Evolutionary conservation across 2,113 vertebrate species (phyloP), one percentile per base, ranked within the genome.

Genomic region (Plectropomus leopardus): DNA sequence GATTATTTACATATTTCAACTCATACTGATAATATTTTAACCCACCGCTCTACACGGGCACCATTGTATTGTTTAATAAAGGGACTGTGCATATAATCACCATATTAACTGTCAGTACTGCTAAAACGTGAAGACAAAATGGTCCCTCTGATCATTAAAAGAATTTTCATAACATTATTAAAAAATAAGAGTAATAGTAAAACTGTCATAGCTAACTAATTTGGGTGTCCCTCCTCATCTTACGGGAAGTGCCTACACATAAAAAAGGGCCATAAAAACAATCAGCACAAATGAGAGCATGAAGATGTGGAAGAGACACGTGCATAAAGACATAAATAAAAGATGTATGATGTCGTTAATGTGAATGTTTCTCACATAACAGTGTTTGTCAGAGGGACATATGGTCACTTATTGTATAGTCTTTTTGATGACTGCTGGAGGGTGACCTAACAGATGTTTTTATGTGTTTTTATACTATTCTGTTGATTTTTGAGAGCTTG

Each of bases 191-290:
- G 34, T 10, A n/a, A 34, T 30, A 34, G 34, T 67, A 53, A 74
- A 80, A 51, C 30, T 50, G 53, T 59, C 68, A 23, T 5, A 23
- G n/a, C 50, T 30, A 34, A 47, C 6, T 74, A 11, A 54, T 55
- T 45, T 64, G 30, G 40, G 9, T 15, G 1, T 23, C 45, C 3
- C 5, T 54, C 5, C 53, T 61, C 21, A 11, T 9, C 13, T 60
- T 13, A 55, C n/a, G 24, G 51, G 50, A 34, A 50, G 30, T 44
- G 19, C 1, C 23, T 13, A 9, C 28, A 42, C 44, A 32, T 8
- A 23, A 57, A 19, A 66, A 21, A 24, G 9, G 5, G n/a, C n/a
- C 53, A 72, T 7, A 80, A 80, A 54, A n/a, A n/a, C 26, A 70
- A 47, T 75, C 70, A 45, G 21, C 36, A 15, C 42, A 50, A n/a